Evolutionary conservation across 2,888 invertebrate genomes (phyloP).

Genomic region (Leptinotarsa rubiginosa): DNA sequence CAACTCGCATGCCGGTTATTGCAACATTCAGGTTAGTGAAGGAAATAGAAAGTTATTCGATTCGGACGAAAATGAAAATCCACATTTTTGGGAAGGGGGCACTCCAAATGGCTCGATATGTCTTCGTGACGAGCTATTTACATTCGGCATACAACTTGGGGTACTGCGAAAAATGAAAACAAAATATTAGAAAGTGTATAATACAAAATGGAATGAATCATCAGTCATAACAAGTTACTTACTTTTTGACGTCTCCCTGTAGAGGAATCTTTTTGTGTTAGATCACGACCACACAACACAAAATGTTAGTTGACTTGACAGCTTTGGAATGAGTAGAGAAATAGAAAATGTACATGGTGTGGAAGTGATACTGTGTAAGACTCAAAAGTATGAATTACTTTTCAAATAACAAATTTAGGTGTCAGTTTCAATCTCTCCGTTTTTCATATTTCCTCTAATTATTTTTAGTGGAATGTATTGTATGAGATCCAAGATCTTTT

Average conservation of each 20-base stretch:
- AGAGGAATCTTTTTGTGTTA: conserved; percentile 26
- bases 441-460: too few species aligned
- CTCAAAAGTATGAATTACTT: too few species aligned
- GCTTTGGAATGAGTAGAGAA: conserved; percentile 14
- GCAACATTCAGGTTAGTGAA: conserved; percentile 18
- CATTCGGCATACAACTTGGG: conserved; percentile 55
- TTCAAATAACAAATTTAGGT: too few species aligned
- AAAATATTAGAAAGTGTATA: conserved; percentile 29
- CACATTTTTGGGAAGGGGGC: conserved; percentile 38
- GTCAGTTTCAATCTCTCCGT: too few species aligned
- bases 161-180: conserved; percentile 56
- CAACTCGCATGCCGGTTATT: conserved; percentile 16
- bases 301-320: conserved; percentile 39
- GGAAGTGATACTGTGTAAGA: not conserved
- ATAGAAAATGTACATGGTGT: not conserved
- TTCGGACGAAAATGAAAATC: conserved; percentile 24
- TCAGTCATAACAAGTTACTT: conserved; percentile 34
- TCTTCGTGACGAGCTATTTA: conserved; percentile 51
- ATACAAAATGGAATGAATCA: conserved; percentile 18
- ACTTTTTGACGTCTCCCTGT: conserved; percentile 24
- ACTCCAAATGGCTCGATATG: conserved; percentile 52
- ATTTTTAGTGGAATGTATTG: too few species aligned
- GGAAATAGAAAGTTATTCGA: not conserved
- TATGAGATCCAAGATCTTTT: too few species aligned
- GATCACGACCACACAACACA: conserved; percentile 30